phyloP scores from a whole-genome alignment of 1,140 invertebrate genomes.

The Yoshiicerus persimilis region DNA sequence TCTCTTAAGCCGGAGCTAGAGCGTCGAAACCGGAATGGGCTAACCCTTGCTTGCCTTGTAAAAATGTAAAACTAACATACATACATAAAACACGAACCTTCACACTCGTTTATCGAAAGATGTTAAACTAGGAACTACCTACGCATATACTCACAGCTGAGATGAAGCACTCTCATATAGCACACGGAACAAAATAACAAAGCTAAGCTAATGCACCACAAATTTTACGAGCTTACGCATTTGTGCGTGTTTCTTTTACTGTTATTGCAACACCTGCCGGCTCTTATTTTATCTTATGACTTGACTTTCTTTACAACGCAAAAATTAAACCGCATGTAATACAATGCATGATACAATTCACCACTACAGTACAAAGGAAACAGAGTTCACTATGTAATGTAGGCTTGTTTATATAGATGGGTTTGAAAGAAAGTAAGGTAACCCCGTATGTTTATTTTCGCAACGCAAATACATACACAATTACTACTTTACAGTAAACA shows the following conservation, averaged over 20 bases:
- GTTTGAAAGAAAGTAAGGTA: neutral
- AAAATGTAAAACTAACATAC: neutral
- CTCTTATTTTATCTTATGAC: neutral
- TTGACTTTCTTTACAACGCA: neutral
- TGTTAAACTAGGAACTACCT: neutral
- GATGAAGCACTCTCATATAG: too few relatives aligned
- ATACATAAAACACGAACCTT: neutral
- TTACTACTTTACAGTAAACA: neutral
- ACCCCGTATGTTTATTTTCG: neutral
- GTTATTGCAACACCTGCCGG: slow-evolving; percentile 6
- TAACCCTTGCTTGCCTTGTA: neutral
- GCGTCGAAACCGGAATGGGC: neutral
- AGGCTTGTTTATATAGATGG: too few relatives aligned
- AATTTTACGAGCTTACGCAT: slow-evolving; percentile 9
- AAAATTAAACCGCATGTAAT: neutral
- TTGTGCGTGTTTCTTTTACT: slow-evolving; percentile 18
- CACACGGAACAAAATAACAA: neutral
- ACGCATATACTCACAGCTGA: neutral
- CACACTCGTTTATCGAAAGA: neutral
- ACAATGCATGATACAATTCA: neutral
- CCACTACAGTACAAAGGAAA: neutral
- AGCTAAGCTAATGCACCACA: neutral
- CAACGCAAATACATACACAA: neutral
- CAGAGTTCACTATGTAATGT: too few relatives aligned
- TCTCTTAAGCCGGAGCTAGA: neutral